Evolutionary conservation across 2,888 invertebrate genomes (phyloP), one percentile per base, ranked within the genome.

Genomic region (Ennomos quercinarius): DNA sequence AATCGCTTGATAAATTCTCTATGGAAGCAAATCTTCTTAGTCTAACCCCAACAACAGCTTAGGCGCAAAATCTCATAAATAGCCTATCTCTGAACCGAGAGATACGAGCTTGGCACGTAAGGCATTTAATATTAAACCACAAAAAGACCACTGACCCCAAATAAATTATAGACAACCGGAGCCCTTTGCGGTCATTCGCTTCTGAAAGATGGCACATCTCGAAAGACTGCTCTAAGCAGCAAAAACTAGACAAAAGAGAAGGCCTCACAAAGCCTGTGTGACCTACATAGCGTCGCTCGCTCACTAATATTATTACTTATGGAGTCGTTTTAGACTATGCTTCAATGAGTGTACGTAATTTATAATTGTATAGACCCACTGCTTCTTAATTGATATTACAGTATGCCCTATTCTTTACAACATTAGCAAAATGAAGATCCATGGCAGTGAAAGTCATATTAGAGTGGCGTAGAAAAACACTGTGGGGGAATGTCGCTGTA

Each of bases 231-330:
- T 56, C 68, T 74, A 72, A 76, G 73, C 73, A 73, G 76, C 80
- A 86, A 85, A 86, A 81, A 83, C 74, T 76, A 84, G 77, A 87
- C 86, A 88, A 89, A 66, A 86, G 81, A 80, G 72, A 70, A 64
- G 67, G 68, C 70, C 70, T 72, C 73, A 85, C 86, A 88, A 87
- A 86, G 85, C 79, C 74, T 70, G 68, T 76, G 79, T 81, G 87
- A 88, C 88, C 87, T 81, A 87, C 72, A 83, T 87, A 68, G 67
- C 68, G 63, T 66, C 13, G 70, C 72, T 72, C 54, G 67, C 78
- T 80, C 75, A 70, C 74, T 86, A 86, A 87, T 83, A 81, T 81
- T 82, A 80, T 84, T 83, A 86, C 84, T 81, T 83, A 27, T 27
- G 81, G 81, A 80, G 76, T 68, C 77, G 73, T 72, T 76, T 71